Evolutionary conservation across 1,140 invertebrate genomes (phyloP).

Genomic region (Spodoptera litura): DNA sequence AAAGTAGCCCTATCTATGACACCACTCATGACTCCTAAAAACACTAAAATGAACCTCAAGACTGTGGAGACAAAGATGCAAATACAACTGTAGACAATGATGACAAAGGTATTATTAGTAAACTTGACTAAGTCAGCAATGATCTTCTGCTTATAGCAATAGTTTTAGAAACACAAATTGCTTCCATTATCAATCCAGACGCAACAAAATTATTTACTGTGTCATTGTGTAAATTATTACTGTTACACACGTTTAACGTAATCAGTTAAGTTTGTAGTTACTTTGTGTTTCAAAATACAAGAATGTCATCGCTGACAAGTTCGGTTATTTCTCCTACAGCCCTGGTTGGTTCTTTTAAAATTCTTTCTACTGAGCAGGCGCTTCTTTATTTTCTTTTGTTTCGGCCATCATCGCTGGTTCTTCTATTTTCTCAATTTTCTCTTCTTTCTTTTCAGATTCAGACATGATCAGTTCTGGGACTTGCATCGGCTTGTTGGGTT

Average conservation of each 20-base stretch:
- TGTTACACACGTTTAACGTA: too few relatives aligned
- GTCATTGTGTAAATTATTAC: too few relatives aligned
- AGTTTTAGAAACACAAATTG: slow-evolving; percentile 10
- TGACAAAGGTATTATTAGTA: slow-evolving; percentile 3
- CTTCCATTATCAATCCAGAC: background rate
- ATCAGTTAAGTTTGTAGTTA: too few relatives aligned
- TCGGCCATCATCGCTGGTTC: slow-evolving; percentile 30
- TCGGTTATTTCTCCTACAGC: background rate
- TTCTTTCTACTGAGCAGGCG: slow-evolving; percentile 15
- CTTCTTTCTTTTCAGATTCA: slow-evolving; percentile 58
- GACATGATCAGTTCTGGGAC: slow-evolving; percentile 83
- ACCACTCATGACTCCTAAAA: slow-evolving; percentile 21
- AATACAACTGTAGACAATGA: background rate
- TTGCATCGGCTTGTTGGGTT: slow-evolving; percentile 62
- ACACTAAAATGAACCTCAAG: slow-evolving; percentile 33
- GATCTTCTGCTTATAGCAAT: background rate
- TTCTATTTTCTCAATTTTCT: slow-evolving; percentile 63
- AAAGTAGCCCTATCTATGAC: slow-evolving; percentile 52
- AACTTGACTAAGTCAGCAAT: background rate
- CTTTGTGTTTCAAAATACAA: background rate
- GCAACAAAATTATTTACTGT: background rate
- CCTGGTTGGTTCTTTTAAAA: slow-evolving; percentile 30
- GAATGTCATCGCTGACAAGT: background rate
- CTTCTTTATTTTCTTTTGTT: slow-evolving; percentile 43
- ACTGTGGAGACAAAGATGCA: background rate